Evolutionary conservation across 2,797 vertebrate genomes (phyloP).

Genomic region (Saxicola maurus): DNA sequence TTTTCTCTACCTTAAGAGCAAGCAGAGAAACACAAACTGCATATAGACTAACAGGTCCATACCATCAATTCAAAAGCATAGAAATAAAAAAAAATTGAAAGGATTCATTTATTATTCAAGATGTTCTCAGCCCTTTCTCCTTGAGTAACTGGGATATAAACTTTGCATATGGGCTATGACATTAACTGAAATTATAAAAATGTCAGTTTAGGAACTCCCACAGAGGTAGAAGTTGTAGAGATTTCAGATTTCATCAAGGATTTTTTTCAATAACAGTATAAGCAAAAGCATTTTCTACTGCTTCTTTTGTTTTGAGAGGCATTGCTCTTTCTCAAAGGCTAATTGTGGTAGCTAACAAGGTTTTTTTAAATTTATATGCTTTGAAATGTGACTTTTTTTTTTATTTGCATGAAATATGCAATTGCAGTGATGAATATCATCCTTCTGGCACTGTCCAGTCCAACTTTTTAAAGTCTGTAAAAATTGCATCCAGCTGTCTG

Average conservation of each 20-base stretch:
- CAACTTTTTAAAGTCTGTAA: background rate
- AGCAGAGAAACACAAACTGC: background rate
- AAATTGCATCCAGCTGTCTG: background rate
- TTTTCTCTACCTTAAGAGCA: background rate
- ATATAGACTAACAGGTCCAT: background rate
- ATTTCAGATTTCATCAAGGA: background rate
- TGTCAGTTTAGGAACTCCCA: background rate
- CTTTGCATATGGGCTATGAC: fast-evolving
- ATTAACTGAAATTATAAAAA: background rate
- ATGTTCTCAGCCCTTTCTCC: fast-evolving
- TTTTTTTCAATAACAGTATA: background rate
- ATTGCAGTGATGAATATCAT: background rate
- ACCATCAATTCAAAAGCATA: background rate
- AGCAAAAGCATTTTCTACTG: background rate
- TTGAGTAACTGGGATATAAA: background rate
- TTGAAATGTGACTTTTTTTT: background rate
- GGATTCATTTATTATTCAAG: background rate
- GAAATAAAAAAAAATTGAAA: background rate
- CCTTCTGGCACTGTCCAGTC: background rate
- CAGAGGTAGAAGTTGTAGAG: background rate
- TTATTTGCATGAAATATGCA: background rate
- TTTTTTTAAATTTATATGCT: background rate
- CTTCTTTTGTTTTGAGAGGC: background rate
- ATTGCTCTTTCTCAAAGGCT: background rate
- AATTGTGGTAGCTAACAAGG: background rate